A percentile compares a stretch with the other conserved stretches of the same genome.
Conservation (phyloP, 2,797 vertebrate genomes). For the Neosalanx taihuensis region DNA sequence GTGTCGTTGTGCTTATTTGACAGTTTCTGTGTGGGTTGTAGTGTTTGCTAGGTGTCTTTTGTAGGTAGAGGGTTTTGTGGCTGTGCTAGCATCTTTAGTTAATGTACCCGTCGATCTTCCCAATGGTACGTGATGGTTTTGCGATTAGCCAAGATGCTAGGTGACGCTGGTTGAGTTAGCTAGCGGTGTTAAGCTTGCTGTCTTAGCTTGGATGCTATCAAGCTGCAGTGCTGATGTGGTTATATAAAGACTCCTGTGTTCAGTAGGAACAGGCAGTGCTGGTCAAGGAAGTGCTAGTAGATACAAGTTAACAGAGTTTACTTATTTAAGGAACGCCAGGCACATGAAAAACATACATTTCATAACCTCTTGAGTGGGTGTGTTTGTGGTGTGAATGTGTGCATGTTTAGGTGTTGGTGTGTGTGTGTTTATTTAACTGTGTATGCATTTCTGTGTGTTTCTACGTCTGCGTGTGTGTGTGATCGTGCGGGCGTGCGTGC, state of each 20-base stretch:
- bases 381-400: no score
- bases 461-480: background rate
- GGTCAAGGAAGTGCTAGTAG: background rate
- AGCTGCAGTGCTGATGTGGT: background rate
- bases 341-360: background rate
- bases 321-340: background rate
- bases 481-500: no score
- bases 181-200: no score
- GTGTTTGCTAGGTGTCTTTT: background rate
- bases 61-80: background rate
- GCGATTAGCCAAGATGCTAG: background rate
- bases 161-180: no score
- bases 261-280: background rate
- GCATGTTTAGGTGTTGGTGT: background rate
- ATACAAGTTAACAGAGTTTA: no score
- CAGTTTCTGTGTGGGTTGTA: background rate
- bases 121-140: background rate
- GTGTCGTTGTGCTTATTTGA: background rate
- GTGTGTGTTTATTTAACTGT: background rate
- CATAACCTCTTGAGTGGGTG: background rate
- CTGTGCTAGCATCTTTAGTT: background rate
- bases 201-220: background rate
- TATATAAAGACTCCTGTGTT: background rate
- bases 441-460: no score
- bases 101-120: background rate